Conservation (phyloP, 2,113 vertebrate species). For the Rhinopithecus roxellana region DNA sequence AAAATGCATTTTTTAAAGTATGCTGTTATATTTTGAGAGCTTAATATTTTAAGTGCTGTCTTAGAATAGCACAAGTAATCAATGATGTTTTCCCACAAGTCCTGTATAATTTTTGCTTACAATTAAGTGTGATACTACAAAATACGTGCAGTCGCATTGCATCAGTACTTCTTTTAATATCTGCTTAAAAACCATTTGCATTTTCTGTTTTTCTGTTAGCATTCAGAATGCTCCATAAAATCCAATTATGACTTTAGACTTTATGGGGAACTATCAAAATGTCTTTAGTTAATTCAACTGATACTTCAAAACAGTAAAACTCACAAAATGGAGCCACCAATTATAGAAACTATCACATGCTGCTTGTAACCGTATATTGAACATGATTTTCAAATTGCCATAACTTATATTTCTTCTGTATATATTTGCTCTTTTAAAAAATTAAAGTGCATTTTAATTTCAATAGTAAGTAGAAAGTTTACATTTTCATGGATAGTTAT, state of each 20-base stretch:
- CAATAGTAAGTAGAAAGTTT: neutral
- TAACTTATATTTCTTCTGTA: neutral
- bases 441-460: neutral
- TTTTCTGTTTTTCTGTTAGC: constrained; percentile 45
- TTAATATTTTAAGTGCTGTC: neutral
- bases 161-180: constrained; percentile 35
- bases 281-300: constrained; percentile 63
- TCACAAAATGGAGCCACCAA: neutral
- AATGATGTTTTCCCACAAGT: neutral
- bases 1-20: neutral
- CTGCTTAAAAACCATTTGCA: constrained; percentile 1
- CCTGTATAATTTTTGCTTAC: neutral
- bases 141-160: neutral
- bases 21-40: neutral
- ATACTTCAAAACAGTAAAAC: constrained; percentile 62
- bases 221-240: constrained; percentile 52
- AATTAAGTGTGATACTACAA: constrained; percentile 27
- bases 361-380: neutral
- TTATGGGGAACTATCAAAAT: constrained; percentile 32
- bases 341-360: neutral
- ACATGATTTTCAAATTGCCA: neutral
- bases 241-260: neutral
- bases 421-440: neutral
- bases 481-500: neutral
- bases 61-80: neutral